Base-by-base conservation (phyloP, 2,888 invertebrate genomes). In the Euspilapteryx auroguttella region DNA sequence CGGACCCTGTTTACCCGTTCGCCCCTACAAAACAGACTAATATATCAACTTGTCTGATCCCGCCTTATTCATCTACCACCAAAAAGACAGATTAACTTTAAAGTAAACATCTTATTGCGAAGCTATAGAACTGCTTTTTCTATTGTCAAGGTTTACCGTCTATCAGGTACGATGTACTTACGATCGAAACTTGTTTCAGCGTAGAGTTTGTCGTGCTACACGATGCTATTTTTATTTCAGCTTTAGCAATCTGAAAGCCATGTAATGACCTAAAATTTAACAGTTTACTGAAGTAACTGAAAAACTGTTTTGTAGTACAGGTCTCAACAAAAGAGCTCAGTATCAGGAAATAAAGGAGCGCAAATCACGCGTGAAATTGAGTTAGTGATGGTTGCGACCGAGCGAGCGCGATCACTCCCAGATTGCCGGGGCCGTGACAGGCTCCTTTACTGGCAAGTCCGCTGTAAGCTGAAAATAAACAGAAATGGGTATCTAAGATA, bases 281-380 rank as follows among this genome's bases (percentile, higher is more conserved):
- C n/a, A n/a, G n/a, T n/a, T n/a, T n/a, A n/a, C n/a, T n/a, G n/a
- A n/a, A n/a, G n/a, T n/a, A n/a, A n/a, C n/a, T n/a, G n/a, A n/a
- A n/a, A n/a, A n/a, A n/a, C n/a, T n/a, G n/a, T n/a, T n/a, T n/a
- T n/a, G n/a, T n/a, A n/a, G n/a, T n/a, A n/a, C n/a, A n/a, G n/a
- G 20, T 20, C 20, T 7, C 20, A 20, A 5, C 20, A 20, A 20
- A 20, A 7, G 5, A 20, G 20, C 6, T 20, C 20, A 20, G 20
- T 5, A 20, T 5, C 5, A 20, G 8, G 20, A 63, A 66, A 65
- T 66, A 63, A 68, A 63, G 64, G 54, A 55, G 51, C 51, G 59
- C 57, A 68, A 68, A 71, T 68, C 66, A 68, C 64, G 65, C 71
- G 69, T 71, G 68, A 71, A 73, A 73, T 73, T 65, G 69, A 65